Conservation (phyloP, 2,113 vertebrate species). For the Colaptes auratus region DNA sequence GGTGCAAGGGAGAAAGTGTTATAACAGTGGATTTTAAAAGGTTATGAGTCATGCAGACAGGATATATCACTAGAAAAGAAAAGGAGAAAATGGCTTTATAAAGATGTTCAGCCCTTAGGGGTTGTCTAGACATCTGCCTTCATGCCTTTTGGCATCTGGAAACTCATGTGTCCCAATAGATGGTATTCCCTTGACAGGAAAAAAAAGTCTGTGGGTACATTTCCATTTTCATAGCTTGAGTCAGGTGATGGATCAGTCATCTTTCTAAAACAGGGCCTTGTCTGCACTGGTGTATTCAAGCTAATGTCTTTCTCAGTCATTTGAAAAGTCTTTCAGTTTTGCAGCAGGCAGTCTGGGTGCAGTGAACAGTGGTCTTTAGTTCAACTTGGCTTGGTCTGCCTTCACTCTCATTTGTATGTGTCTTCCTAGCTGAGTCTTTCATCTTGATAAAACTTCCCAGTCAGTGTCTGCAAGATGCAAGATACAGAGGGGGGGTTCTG, state of each 20-base stretch:
- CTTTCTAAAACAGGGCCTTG: neutral
- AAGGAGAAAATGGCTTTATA: neutral
- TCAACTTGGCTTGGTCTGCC: neutral
- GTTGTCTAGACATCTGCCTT: neutral
- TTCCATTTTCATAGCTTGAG: neutral
- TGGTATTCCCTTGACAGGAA: neutral
- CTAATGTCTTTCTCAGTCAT: neutral
- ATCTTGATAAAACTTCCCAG: neutral
- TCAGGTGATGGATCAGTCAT: neutral
- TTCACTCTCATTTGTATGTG: neutral
- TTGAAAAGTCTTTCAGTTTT: neutral
- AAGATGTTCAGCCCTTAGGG: neutral
- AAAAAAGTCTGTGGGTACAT: neutral
- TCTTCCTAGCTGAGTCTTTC: neutral
- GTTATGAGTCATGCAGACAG: neutral
- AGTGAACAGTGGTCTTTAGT: constrained; percentile 6
- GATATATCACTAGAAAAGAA: neutral
- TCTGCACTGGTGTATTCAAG: neutral
- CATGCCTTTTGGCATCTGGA: neutral
- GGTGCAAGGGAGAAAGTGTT: neutral
- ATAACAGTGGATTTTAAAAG: neutral
- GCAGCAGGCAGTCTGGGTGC: neutral
- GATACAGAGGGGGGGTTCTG: neutral
- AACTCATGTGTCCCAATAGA: neutral
- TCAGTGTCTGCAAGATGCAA: neutral